Conservation (phyloP, 2,797 vertebrate species). For the Hipposideros larvatus region DNA sequence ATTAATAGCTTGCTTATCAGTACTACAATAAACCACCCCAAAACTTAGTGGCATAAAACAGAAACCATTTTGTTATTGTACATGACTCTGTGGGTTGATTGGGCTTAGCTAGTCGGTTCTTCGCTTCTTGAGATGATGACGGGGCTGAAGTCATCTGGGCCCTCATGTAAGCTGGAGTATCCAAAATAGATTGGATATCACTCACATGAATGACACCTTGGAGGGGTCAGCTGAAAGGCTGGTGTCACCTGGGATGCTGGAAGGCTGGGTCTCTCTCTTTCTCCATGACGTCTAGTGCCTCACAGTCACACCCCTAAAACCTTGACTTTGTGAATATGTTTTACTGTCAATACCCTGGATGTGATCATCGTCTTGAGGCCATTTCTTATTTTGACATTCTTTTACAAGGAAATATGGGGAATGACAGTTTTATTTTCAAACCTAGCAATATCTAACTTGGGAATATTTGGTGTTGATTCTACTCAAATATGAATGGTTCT, state of each 20-base stretch:
- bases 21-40: neutral
- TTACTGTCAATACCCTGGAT: neutral
- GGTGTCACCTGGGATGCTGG: neutral
- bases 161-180: neutral
- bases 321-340: neutral
- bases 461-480: neutral
- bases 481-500: neutral
- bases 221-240: neutral
- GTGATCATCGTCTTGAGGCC: neutral
- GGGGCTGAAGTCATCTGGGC: neutral
- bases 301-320: neutral
- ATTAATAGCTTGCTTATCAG: neutral
- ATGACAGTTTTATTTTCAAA: constrained; percentile 15
- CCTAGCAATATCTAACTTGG: neutral
- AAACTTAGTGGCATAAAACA: neutral
- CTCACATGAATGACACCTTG: neutral
- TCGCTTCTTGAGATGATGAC: neutral
- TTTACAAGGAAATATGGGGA: neutral
- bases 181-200: neutral
- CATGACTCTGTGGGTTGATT: neutral
- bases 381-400: neutral
- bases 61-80: neutral
- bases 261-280: no score
- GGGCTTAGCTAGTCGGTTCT: neutral
- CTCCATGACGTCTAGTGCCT: neutral